Conservation (phyloP, 2,888 invertebrate species). For the Drosophila pseudotalamancana region DNA sequence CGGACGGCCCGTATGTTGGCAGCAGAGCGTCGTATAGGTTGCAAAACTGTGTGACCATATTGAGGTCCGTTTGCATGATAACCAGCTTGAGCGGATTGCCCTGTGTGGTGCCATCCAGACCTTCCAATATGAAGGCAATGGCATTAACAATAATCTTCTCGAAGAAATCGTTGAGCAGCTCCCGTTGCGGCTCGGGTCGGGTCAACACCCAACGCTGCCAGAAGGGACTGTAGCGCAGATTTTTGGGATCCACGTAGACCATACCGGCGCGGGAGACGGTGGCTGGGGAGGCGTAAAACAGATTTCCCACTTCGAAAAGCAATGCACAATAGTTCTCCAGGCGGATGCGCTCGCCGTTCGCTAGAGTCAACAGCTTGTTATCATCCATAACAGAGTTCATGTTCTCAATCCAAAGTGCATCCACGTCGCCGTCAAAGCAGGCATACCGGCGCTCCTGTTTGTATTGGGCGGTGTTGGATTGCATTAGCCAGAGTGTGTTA, state of each 20-base stretch:
- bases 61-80: conserved; percentile 93
- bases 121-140: conserved; percentile 90
- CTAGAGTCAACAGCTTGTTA: conserved; percentile 94
- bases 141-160: conserved; percentile 90
- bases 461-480: conserved; percentile 51
- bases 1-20: conserved; percentile 83
- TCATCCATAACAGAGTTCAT: conserved; percentile 99
- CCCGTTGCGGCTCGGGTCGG: conserved; percentile 85
- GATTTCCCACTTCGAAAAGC: conserved; percentile 95
- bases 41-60: conserved; percentile 94
- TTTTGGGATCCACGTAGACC: conserved; percentile 97
- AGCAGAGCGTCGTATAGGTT: conserved; percentile 91
- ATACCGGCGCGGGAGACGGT: conserved; percentile 96
- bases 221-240: conserved; percentile 93
- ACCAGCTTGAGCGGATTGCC: conserved; percentile 91
- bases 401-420: conserved; percentile 97
- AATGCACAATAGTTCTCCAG: conserved; percentile 92
- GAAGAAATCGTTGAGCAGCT: conserved; percentile 86
- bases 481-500: conserved; percentile 80
- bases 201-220: conserved; percentile 92
- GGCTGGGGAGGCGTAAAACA: conserved; percentile 96
- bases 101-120: conserved; percentile 89
- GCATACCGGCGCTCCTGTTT: conserved; percentile 91
- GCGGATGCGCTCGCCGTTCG: conserved; percentile 95
- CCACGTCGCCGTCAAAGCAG: conserved; percentile 96